Base-by-base conservation (phyloP, 2,888 invertebrate genomes). In the Halictus quadricinctus region DNA sequence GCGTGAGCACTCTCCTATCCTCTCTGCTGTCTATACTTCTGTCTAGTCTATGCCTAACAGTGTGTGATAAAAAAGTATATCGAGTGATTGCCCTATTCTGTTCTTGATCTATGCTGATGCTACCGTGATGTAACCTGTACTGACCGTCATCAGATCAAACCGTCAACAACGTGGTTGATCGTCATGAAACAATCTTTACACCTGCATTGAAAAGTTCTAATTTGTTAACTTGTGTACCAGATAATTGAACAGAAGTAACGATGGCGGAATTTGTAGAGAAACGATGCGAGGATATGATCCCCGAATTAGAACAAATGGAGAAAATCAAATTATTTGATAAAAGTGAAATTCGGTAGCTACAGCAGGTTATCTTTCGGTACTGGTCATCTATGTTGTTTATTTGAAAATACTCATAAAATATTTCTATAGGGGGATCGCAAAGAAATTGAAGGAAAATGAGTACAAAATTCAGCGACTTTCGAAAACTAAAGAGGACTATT, bases 241-340 rank as follows among this genome's bases (percentile, higher is more conserved):
- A n/a, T 72, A 70, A 80, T 54, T 70, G 50, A 78, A 80, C 74
- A 69, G 10, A 0, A 13, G 36, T 18, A 79, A 82, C 48, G 79
- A 98, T 98, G 98, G 97, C 97, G 21, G 98, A 98, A 95, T 96
- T 96, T 94, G 97, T 98, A 2, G 97, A 97, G 92, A 96, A 96
- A 93, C 96, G 96, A 93, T 96, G 97, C 90, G 98, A 98, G 95
- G 96, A 96, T 87, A 96, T 97, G 96, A 96, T 98, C 91, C 96
- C 97, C 86, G 97, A 97, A 94, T 95, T 98, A 92, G 97, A 98
- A 94, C 96, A 97, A 93, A 96, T 98, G 96, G 96, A 96, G 91
- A 95, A 96, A 90, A 96, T 96, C 58, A 96, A 96, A 91, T 95
- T 98, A 77, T 97, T 97, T 92, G 95, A 96, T 13, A 95, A 96